These are phyloP conservation scores for Stichodactyla mertensii DNA, from an alignment of 64 coral and sea anemone genomes.

Conservation along the genomic window DNA sequence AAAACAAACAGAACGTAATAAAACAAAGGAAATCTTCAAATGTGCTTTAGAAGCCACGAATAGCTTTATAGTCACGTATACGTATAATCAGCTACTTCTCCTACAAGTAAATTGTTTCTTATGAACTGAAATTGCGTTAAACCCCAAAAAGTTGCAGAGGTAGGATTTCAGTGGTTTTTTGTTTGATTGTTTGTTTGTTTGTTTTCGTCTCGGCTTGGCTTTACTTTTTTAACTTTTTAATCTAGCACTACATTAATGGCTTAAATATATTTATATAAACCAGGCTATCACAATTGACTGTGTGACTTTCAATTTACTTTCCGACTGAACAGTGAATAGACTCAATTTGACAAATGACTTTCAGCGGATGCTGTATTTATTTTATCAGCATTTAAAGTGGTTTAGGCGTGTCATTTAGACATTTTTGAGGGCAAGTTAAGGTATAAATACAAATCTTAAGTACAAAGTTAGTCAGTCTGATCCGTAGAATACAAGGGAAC, in stretches of 20 bases:
- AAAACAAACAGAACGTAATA: conserved; percentile 2
- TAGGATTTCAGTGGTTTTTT: not conserved
- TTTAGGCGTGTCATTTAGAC: not conserved
- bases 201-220: not conserved
- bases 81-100: not conserved
- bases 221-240: not conserved
- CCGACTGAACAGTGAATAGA: not conserved
- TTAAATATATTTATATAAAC: conserved; percentile 16
- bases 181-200: too few relatives aligned
- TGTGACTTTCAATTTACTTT: too few relatives aligned
- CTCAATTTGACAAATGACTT: not conserved
- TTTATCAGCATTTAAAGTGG: not conserved
- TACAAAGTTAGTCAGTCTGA: not conserved
- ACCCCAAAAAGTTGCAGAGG: not conserved
- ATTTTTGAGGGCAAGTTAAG: not conserved
- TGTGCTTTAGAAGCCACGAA: not conserved
- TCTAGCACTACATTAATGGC: not conserved
- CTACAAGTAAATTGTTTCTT: not conserved
- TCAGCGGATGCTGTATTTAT: not conserved
- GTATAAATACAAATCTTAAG: not conserved
- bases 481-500: not conserved
- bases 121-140: not conserved
- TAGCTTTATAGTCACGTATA: not conserved
- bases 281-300: not conserved
- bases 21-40: not conserved